Base-by-base conservation (phyloP, 1,140 invertebrate species). In the Capitella teleta region DNA sequence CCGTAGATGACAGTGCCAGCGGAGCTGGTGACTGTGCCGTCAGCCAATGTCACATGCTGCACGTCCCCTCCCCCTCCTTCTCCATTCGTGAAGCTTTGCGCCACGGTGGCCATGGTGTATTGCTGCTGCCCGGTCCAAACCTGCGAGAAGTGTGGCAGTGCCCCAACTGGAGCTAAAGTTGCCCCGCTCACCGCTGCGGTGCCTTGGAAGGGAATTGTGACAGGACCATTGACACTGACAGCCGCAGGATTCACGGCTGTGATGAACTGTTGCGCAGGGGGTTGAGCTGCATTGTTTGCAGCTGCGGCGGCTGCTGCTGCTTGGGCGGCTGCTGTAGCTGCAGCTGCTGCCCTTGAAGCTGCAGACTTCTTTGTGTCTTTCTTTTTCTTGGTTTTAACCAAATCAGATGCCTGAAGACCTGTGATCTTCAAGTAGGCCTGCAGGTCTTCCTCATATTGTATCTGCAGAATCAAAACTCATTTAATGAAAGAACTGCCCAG, bases 361-460 rank as follows among this genome's bases (percentile, higher is more conserved):
- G 47, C 36, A 26, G 26, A 25, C 1, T 42, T 21, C 26, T 34
- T 30, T 26, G 30, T 32, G 26, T 54, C 47, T 34, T 44, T 53
- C 37, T 49, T 49, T 26, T 51, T 49, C 30, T 41, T 34, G 6
- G 47, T 28, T 41, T 54, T 54, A 1, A 46, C 25, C 12, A 48
- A 21, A 34, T 54, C 53, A 10, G 53, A 50, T 23, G 30, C 42
- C 24, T 42, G 37, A 14, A 54, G 28, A 37, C 53, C 53, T 14
- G 53, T 54, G 18, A 36, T 30, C 24, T 49, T 49, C 28, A 49
- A 34, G 43, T 54, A 54, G 5, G 28, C 37, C 44, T 41, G 37
- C n/a, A 54, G 34, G 5, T 50, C 48, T 5, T 23, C 34, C 18
- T 54, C 53, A 41, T 54, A 54, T 32, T 40, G 37, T 32, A 53